A percentile compares a stretch with the other conserved stretches of the same genome.
phyloP scores from a whole-genome alignment of 2,113 vertebrate species.

The Onychostoma macrolepis region DNA sequence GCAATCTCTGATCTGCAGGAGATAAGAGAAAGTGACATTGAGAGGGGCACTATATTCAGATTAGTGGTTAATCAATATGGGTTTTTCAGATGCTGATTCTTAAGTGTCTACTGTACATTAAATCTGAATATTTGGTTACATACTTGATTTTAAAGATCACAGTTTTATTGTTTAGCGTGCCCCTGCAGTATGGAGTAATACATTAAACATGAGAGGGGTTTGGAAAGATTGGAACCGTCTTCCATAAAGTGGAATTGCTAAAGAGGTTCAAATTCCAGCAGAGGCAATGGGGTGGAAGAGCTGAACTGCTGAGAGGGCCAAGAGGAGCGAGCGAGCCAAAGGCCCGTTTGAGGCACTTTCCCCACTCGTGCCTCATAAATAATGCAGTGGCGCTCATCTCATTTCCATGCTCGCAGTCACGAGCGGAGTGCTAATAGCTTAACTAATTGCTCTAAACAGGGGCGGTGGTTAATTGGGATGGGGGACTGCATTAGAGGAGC shows the following conservation, averaged over 20 bases:
- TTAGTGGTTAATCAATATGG: not conserved
- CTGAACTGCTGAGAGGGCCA: constrained; percentile 30
- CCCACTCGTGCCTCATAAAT: constrained; percentile 42
- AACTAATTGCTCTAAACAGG: constrained; percentile 54
- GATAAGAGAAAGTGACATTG: not conserved
- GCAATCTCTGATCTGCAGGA: not conserved
- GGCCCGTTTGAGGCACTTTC: constrained; percentile 34
- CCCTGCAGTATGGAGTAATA: not conserved
- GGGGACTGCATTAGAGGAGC: constrained; percentile 35
- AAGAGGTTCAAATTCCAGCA: constrained; percentile 46
- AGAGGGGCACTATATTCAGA: not conserved
- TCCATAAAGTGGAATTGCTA: constrained; percentile 30
- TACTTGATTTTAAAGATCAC: constrained; percentile 25
- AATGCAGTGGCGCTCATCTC: constrained; percentile 42
- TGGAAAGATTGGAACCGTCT: not conserved
- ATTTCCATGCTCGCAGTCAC: constrained; percentile 51
- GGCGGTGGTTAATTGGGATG: constrained; percentile 46
- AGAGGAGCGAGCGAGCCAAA: constrained; percentile 44
- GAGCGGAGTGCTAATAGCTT: constrained; percentile 51
- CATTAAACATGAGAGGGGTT: constrained; percentile 22
- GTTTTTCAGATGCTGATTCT: not conserved
- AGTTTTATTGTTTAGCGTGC: constrained; percentile 16
- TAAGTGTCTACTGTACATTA: not conserved
- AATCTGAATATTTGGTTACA: not conserved
- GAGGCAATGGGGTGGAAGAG: constrained; percentile 30